Evolutionary conservation across 2,797 vertebrate species (phyloP), one percentile per base, ranked within the genome.

Genomic region (Neoniphon sammara): DNA sequence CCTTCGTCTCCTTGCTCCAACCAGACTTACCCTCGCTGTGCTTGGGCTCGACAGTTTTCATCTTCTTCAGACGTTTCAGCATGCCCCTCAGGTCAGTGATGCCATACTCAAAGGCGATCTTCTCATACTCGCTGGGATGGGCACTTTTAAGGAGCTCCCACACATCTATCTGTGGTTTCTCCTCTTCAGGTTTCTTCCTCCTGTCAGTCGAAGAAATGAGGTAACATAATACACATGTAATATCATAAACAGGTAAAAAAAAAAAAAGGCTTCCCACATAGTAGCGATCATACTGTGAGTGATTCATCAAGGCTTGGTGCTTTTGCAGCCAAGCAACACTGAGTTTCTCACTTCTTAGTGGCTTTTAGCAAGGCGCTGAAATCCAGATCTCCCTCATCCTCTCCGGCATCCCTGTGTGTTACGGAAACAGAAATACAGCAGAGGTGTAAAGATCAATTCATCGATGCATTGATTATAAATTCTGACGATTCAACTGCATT

Each of bases 1-100:
- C 21, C 20, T 52, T 66, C 46, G 3, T 3, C 23, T 44, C 44
- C 5, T 15, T 14, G n/a, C n/a, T 31, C 54, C 75, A 57, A 61
- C 66, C 50, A 0, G 2, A 77, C 88, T 87, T 80, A 95, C 97
- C 95, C 87, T 95, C 94, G 2, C 92, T 94, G 53, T 91, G 92
- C 83, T 95, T 95, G 73, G 94, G 87, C 82, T 94, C 94, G 0
- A 91, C 93, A 12, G 89, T 90, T 72, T 89, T 94, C 93, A 95
- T 95, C 91, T 97, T 97, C 90, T 97, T 97, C 63, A 98, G 95
- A 55, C 96, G 93, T 61, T 96, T 97, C 53, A 98, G 90, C 96
- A 98, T 96, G 86, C 97, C 97, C 20, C 97, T 95, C 46, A 98
- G 94, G 91, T 98, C 97, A 0, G 97, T 98, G 89, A 98, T 96